Conservation (phyloP, 2,888 invertebrate species). For the Sminthurinus aureus region DNA sequence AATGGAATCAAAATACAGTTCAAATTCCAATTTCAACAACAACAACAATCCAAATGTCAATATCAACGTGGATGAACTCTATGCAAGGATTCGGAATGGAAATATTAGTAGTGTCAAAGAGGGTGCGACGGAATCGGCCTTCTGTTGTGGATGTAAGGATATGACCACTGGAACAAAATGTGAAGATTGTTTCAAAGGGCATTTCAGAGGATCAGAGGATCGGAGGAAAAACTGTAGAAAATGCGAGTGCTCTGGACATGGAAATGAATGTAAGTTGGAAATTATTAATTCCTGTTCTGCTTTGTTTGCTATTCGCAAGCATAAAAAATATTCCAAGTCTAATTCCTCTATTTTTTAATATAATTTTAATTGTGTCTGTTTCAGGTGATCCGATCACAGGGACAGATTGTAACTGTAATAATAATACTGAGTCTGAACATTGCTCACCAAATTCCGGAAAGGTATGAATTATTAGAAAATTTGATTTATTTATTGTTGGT, state of each 20-base stretch:
- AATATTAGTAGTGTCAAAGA: constrained; percentile 6
- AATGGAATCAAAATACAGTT: too few relatives aligned
- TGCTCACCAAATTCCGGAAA: constrained; percentile 34
- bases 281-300: too few relatives aligned
- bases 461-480: constrained; percentile 37
- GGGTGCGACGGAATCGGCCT: constrained; percentile 75
- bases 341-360: background rate
- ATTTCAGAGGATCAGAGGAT: constrained; percentile 71
- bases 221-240: constrained; percentile 78
- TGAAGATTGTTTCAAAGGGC: constrained; percentile 73
- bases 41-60: background rate
- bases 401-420: constrained; percentile 90
- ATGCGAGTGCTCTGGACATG: constrained; percentile 94
- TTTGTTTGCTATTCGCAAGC: too few relatives aligned
- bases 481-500: constrained; percentile 29
- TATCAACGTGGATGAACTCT: background rate
- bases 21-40: background rate
- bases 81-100: background rate
- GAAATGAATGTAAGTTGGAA: constrained; percentile 77
- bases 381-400: constrained; percentile 80
- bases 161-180: constrained; percentile 83
- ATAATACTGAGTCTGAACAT: constrained; percentile 88
- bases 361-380: background rate
- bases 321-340: too few relatives aligned
- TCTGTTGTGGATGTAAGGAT: constrained; percentile 85